These are phyloP conservation scores for Hirudinaria manillensis DNA, from an alignment of 2,888 invertebrate genomes.

Conservation along the genomic window DNA sequence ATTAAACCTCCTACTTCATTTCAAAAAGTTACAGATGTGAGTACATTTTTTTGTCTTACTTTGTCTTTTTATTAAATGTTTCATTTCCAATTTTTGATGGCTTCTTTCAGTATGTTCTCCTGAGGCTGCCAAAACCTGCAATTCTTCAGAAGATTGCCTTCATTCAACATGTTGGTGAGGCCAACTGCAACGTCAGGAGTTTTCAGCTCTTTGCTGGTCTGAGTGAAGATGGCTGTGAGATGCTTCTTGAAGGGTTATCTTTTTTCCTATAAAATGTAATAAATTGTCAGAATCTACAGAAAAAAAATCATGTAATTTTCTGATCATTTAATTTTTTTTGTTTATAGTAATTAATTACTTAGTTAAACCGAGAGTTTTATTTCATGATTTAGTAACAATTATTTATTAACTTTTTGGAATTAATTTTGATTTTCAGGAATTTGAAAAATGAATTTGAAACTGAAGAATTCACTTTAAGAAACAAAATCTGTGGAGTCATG, in stretches of 20 bases:
- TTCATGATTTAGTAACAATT: too few relatives aligned
- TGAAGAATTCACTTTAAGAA: conserved; percentile 4
- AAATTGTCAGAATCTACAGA: too few relatives aligned
- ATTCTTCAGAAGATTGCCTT: background rate
- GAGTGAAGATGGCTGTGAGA: background rate
- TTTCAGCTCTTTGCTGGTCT: background rate
- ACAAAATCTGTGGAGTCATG: conserved; percentile 2
- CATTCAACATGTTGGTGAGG: background rate
- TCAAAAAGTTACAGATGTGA: background rate
- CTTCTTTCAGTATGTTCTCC: background rate
- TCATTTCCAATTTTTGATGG: background rate
- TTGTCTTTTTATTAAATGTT: conserved; percentile 2
- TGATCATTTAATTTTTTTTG: too few relatives aligned
- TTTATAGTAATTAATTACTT: too few relatives aligned
- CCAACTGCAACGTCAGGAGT: background rate
- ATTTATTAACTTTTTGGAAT: background rate
- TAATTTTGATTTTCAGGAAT: background rate
- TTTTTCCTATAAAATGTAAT: background rate
- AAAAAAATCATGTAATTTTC: too few relatives aligned
- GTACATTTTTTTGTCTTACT: background rate
- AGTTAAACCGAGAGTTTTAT: too few relatives aligned
- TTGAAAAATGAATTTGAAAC: background rate
- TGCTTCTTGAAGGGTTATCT: conserved; percentile 11
- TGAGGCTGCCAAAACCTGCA: background rate
- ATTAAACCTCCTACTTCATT: background rate